Evolutionary conservation across 2,888 invertebrate genomes (phyloP).

Genomic region (Caenorhabditis japonica): DNA sequence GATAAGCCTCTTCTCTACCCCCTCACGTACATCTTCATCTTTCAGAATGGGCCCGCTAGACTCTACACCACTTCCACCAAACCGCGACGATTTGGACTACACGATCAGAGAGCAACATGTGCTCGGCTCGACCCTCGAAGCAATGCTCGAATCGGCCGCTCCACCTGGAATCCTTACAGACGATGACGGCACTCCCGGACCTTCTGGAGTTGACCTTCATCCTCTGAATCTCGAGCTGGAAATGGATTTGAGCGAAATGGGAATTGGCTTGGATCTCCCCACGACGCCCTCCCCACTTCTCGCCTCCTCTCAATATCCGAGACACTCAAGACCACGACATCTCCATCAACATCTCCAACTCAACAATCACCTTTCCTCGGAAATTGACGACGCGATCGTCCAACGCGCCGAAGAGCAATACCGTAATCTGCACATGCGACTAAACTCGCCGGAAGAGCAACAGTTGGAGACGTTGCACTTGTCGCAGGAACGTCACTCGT

Average conservation of each 20-base stretch:
- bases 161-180: neutral
- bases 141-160: neutral
- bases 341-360: neutral
- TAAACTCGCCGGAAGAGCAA: conserved; percentile 11
- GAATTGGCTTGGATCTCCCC: neutral
- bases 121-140: conserved; percentile 2
- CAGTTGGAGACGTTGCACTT: conserved; percentile 6
- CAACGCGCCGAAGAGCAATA: conserved; percentile 2
- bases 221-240: conserved; percentile 3
- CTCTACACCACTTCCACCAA: too few relatives aligned
- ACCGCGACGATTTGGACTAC: too few relatives aligned
- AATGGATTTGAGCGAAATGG: too few relatives aligned
- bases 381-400: conserved; percentile 2
- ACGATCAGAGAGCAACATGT: neutral
- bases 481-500: neutral
- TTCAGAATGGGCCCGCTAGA: too few relatives aligned
- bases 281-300: neutral
- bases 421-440: conserved; percentile 6
- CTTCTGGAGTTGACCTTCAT: neutral
- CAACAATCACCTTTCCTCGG: neutral
- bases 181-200: neutral
- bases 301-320: neutral
- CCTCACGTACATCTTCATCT: too few relatives aligned
- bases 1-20: too few relatives aligned
- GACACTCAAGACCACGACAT: neutral